phyloP scores from a whole-genome alignment of 2,797 vertebrate species.

The Clarias laeviceps region DNA sequence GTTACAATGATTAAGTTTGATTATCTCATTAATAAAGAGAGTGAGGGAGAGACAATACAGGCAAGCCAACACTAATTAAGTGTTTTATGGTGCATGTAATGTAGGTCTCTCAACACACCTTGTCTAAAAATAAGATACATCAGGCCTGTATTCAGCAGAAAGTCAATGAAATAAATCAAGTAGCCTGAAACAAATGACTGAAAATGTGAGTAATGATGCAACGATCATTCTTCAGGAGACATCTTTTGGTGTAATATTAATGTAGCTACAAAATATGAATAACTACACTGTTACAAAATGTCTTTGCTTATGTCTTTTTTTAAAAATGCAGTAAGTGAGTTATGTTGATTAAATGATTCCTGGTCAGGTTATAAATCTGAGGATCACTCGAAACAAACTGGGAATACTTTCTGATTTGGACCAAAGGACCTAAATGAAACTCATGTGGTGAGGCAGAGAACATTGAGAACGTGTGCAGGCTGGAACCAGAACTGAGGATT shows the following conservation, averaged over 20 bases:
- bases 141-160: conserved; percentile 35
- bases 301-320: background rate
- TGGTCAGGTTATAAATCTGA: background rate
- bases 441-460: background rate
- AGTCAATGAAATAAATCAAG: conserved; percentile 37
- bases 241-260: background rate
- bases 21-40: conserved; percentile 64
- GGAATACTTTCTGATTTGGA: background rate
- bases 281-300: background rate
- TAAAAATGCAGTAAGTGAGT: background rate
- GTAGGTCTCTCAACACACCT: conserved; percentile 69
- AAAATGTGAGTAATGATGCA: conserved; percentile 26
- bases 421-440: background rate
- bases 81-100: conserved; percentile 79
- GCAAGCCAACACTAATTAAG: conserved; percentile 72
- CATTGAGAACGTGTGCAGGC: no score
- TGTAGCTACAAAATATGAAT: background rate
- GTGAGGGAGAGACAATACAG: conserved; percentile 55
- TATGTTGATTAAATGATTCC: background rate
- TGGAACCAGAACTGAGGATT: background rate
- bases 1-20: conserved; percentile 65
- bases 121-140: conserved; percentile 68
- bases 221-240: conserved; percentile 3
- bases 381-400: background rate
- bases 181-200: conserved; percentile 24